phyloP scores from a whole-genome alignment of 2,113 vertebrate species.

The Elgaria multicarinata region DNA sequence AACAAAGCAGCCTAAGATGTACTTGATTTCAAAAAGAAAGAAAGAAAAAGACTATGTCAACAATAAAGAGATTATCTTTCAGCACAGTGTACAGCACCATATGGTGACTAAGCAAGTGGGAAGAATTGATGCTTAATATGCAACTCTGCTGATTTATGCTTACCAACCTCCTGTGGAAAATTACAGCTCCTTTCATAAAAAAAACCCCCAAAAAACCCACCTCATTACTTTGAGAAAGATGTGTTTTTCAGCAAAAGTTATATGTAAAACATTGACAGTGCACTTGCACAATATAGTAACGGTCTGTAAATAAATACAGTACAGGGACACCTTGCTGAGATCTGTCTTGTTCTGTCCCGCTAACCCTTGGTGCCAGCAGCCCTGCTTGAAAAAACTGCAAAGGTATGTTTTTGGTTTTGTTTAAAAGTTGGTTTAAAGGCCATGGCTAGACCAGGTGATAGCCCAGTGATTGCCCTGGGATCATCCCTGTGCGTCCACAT shows the following conservation, averaged over 20 bases:
- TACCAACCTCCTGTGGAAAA: constrained; percentile 66
- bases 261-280: constrained; percentile 44
- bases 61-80: constrained; percentile 73
- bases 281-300: constrained; percentile 40
- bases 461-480: too few species aligned
- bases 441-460: too few species aligned
- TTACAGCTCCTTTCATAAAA: constrained; percentile 60
- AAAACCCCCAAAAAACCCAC: too few species aligned
- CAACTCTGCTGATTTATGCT: constrained; percentile 60
- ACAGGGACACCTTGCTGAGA: constrained; percentile 12
- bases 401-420: fast-evolving
- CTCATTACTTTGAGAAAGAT: constrained; percentile 57
- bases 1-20: constrained; percentile 63
- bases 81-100: constrained; percentile 67
- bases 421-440: too few species aligned
- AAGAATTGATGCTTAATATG: constrained; percentile 63
- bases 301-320: constrained; percentile 32
- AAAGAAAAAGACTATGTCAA: constrained; percentile 57
- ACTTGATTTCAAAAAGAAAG: constrained; percentile 53
- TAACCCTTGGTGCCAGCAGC: constrained; percentile 23
- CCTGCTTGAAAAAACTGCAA: constrained; percentile 23
- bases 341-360: not conserved
- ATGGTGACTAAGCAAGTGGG: constrained; percentile 69
- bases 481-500: too few species aligned
- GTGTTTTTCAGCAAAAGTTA: constrained; percentile 32